Percentiles rank a stretch among this genome's conserved stretches.
phyloP scores from a whole-genome alignment of 2,797 vertebrate species.

The Betta splendens region DNA sequence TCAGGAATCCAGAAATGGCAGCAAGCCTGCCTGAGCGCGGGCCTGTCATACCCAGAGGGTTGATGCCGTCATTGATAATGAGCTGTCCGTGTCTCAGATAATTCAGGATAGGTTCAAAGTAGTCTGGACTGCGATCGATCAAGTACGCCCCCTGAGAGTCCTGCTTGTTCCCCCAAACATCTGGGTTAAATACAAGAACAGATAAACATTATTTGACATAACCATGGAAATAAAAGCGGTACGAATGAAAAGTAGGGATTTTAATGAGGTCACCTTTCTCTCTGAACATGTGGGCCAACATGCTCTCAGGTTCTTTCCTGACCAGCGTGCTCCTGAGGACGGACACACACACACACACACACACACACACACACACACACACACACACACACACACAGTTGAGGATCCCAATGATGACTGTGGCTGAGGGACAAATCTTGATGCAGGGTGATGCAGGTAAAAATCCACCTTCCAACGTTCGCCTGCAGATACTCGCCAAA shows the following conservation, averaged over 20 bases:
- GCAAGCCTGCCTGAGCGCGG: fast-evolving
- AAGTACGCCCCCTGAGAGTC: conserved; percentile 88
- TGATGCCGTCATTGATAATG: conserved; percentile 71
- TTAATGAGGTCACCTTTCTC: conserved; percentile 82
- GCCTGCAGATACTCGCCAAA: no score
- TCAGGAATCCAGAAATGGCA: not conserved
- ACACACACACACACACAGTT: no score
- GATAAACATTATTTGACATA: no score
- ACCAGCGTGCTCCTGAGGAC: conserved; percentile 89
- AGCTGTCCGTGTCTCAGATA: conserved; percentile 76
- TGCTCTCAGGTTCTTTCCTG: conserved; percentile 91
- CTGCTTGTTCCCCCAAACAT: conserved; percentile 89
- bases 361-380: no score
- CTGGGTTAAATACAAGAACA: conserved; percentile 51
- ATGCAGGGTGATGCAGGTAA: no score
- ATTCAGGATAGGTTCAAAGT: conserved; percentile 92
- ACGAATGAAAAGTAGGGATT: not conserved
- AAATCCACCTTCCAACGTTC: no score
- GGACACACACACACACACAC: conserved; percentile 13
- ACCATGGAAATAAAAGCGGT: not conserved
- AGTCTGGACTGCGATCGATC: conserved; percentile 90
- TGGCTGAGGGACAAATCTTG: no score
- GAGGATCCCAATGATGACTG: no score
- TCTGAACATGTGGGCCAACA: conserved; percentile 94
- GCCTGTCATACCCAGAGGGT: conserved; percentile 58